These are phyloP conservation scores for Tachuris rubrigastra DNA, from an alignment of 2,113 vertebrate genomes.

Conservation along the genomic window DNA sequence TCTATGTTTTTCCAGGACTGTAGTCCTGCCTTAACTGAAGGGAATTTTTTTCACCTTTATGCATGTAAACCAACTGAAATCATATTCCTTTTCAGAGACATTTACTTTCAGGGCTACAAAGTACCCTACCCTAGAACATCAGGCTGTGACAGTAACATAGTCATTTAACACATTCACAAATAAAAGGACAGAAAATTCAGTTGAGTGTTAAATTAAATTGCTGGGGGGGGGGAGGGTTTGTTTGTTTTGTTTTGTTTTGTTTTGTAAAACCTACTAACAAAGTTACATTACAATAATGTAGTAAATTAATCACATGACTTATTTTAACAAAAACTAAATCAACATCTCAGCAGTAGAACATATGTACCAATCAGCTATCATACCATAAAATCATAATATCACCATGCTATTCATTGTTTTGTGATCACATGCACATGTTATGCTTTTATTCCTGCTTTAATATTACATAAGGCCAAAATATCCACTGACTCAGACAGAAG, in stretches of 20 bases:
- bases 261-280: neutral
- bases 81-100: neutral
- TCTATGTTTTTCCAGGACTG: neutral
- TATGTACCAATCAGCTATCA: neutral
- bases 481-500: neutral
- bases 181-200: neutral
- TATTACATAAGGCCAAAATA: neutral
- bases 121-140: neutral
- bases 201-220: neutral
- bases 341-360: neutral
- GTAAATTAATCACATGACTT: neutral
- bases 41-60: neutral
- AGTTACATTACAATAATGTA: neutral
- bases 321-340: neutral
- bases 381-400: neutral
- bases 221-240: too few species aligned
- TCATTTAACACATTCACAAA: neutral
- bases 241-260: too few species aligned
- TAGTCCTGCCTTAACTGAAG: neutral
- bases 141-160: neutral
- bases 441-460: neutral
- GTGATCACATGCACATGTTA: neutral
- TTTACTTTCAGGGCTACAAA: neutral
- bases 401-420: neutral
- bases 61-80: neutral